Evolutionary conservation across 2,797 vertebrate species (phyloP).

Genomic region (Argentina silus): DNA sequence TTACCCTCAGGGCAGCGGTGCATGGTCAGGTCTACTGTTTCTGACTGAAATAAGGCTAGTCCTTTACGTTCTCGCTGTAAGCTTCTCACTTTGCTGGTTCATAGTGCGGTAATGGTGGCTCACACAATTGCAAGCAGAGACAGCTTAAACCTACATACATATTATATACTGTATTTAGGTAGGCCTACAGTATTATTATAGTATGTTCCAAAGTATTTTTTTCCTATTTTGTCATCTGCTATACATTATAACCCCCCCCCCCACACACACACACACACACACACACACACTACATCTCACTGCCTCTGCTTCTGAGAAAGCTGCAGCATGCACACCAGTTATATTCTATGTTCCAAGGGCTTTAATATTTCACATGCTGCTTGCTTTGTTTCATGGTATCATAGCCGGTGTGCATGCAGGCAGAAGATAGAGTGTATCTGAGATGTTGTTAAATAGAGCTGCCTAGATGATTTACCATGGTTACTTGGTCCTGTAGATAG

Average conservation of each 20-base stretch:
- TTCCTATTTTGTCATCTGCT: no score
- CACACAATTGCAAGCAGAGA: background rate
- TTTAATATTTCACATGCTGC: conserved; percentile 8
- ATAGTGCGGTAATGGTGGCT: background rate
- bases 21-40: conserved; percentile 19
- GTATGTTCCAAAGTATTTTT: no score
- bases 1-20: conserved; percentile 47
- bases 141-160: background rate
- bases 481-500: background rate
- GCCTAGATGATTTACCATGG: conserved; percentile 6
- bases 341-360: background rate
- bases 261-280: background rate
- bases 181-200: no score
- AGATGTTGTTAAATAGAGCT: conserved; percentile 8
- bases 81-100: background rate
- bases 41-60: conserved; percentile 6
- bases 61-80: background rate
- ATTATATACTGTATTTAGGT: background rate
- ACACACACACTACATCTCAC: no score
- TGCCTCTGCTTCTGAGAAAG: background rate
- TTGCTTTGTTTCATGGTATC: conserved; percentile 4
- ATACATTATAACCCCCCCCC: background rate
- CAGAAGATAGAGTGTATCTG: conserved; percentile 8
- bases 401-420: conserved; percentile 5
- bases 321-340: conserved; percentile 5